These are phyloP conservation scores for Thrips palmi DNA, from an alignment of 1,140 invertebrate genomes.

Conservation along the genomic window DNA sequence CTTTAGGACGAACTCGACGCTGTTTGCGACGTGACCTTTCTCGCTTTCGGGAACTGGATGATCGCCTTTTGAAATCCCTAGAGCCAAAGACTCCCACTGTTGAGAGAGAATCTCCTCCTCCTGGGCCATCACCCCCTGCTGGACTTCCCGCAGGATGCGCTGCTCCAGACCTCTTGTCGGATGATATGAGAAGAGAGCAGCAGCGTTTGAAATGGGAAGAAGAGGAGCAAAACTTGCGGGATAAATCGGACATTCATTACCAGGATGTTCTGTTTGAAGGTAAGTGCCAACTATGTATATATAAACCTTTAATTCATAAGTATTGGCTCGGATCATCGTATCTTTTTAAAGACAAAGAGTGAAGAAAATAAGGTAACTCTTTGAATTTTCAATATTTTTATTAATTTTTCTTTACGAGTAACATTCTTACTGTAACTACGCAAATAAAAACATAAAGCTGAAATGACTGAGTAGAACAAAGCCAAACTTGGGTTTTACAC, in stretches of 20 bases:
- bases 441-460: too few species aligned
- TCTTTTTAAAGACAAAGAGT: too few species aligned
- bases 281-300: too few species aligned
- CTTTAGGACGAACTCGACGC: conserved; percentile 65
- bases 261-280: conserved; percentile 75
- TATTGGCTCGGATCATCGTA: too few species aligned
- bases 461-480: too few species aligned
- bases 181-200: conserved; percentile 33
- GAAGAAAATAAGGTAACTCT: too few species aligned
- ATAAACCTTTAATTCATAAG: too few species aligned
- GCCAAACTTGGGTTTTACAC: too few species aligned
- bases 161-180: conserved; percentile 21
- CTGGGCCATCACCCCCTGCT: conserved; percentile 3
- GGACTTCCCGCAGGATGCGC: conserved; percentile 12
- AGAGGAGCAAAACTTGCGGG: conserved; percentile 32
- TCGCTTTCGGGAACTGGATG: conserved; percentile 45
- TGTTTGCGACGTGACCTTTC: conserved; percentile 63
- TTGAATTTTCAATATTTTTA: too few species aligned
- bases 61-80: conserved; percentile 23
- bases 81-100: conserved; percentile 18
- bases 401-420: too few species aligned
- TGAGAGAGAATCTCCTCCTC: conserved; percentile 11
- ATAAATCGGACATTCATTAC: conserved; percentile 62
- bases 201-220: conserved; percentile 44
- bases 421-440: too few species aligned